A percentile compares a stretch with the other conserved stretches of the same genome.
These are phyloP conservation scores for Gopherus flavomarginatus DNA, from an alignment of 2,113 vertebrate genomes.

Conservation along the genomic window DNA sequence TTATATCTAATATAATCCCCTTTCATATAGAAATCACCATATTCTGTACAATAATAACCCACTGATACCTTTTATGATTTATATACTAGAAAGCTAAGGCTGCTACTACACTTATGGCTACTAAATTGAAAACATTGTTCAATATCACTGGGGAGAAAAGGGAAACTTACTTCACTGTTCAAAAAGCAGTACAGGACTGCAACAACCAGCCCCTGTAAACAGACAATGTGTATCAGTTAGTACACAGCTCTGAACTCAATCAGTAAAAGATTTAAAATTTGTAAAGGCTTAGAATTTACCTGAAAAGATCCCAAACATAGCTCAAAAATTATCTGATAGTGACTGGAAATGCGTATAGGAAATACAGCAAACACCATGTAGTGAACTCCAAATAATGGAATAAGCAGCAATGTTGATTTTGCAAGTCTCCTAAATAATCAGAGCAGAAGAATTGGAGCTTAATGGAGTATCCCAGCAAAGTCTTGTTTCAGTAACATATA, in stretches of 20 bases:
- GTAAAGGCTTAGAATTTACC: slow-evolving; percentile 70
- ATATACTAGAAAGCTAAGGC: background rate
- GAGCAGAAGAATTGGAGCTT: background rate
- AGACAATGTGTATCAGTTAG: slow-evolving; percentile 34
- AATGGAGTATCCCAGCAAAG: background rate
- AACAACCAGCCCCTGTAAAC: slow-evolving; percentile 88
- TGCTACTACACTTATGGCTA: background rate
- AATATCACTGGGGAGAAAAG: background rate
- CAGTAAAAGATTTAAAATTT: background rate
- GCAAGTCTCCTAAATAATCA: slow-evolving; percentile 85
- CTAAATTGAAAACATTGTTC: background rate
- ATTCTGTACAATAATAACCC: background rate
- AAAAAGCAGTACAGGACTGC: slow-evolving; percentile 93
- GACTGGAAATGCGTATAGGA: slow-evolving; percentile 79
- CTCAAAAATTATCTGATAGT: slow-evolving; percentile 91
- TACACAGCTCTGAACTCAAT: background rate
- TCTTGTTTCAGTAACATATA: background rate
- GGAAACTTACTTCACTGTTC: slow-evolving; percentile 89
- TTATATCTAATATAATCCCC: background rate
- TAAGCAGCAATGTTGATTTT: slow-evolving; percentile 93
- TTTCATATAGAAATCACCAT: background rate
- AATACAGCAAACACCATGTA: slow-evolving; percentile 88
- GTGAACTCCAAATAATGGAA: slow-evolving; percentile 93
- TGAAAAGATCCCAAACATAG: slow-evolving; percentile 93
- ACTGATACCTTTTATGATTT: background rate